Percentiles rank a stretch among this genome's conserved stretches.
Evolutionary conservation across 2,888 invertebrate genomes (phyloP).

Genomic region (Troglohyphantes excavatus): DNA sequence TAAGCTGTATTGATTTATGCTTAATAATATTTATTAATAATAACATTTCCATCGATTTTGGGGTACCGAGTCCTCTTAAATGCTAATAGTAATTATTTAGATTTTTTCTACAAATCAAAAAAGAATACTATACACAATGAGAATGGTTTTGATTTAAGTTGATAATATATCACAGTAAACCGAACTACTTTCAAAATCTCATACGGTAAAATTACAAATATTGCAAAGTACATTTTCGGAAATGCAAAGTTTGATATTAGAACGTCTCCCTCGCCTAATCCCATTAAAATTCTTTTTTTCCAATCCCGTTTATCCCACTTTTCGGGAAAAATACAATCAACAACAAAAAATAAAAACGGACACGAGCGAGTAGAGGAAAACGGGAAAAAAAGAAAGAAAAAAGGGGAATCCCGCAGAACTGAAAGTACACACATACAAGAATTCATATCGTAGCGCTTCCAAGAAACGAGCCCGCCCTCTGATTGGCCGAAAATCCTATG

Average conservation of each 20-base stretch:
- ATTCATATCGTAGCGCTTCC: slow-evolving; percentile 46
- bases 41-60: too few relatives aligned
- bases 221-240: not conserved
- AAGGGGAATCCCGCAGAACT: not conserved
- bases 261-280: not conserved
- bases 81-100: too few relatives aligned
- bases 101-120: too few relatives aligned
- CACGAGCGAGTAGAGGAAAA: not conserved
- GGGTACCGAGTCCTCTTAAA: too few relatives aligned
- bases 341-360: not conserved
- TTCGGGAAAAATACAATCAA: not conserved
- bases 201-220: not conserved
- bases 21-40: too few relatives aligned
- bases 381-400: not conserved
- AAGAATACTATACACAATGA: too few relatives aligned
- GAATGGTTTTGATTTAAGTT: too few relatives aligned
- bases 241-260: not conserved
- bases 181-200: not conserved
- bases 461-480: slow-evolving; percentile 14
- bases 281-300: not conserved
- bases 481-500: slow-evolving; percentile 43
- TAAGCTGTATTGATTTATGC: too few relatives aligned
- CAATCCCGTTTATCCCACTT: not conserved
- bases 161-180: not conserved
- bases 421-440: slow-evolving; percentile 16